Evolutionary conservation across 1,140 invertebrate genomes (phyloP), one percentile per base, ranked within the genome.

Genomic region (Propsilocerus akamusi): DNA sequence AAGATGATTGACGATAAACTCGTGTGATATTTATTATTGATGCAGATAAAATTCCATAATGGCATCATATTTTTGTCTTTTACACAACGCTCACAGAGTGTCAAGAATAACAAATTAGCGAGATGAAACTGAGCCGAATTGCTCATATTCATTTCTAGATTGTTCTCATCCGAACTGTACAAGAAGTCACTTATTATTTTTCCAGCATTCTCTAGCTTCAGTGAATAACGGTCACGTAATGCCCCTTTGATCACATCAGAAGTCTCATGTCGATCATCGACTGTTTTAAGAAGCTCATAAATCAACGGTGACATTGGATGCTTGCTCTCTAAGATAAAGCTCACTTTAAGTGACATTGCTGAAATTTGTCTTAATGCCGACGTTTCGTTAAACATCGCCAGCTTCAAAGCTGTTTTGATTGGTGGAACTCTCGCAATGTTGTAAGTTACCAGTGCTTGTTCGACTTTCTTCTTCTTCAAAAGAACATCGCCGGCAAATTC

Each of bases 401-500:
- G 73, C 63, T 83, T 82, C 17, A 83, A 68, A 12, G 83, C 76
- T 52, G 78, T 74, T 54, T 82, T 81, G 41, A 82, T 68, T 49
- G 81, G 70, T 53, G 73, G 62, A 41, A 82, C 79, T 59, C 78
- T 78, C 1, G 82, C 79, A 51, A 83, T 67, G 64, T 80, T 80
- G 61, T 83, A 86, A 2, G 85, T 69, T 51, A 77, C 67, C 52
- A 82, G 68, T 1, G 83, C 81, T 58, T 74, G 74, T 37, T 74
- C 68, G 56, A 79, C 78, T 49, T 76, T 70, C 30, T 75, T 72
- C 48, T 75, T 72, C 4, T 71, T 66, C 47, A 87, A 64, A 54
- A 81, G 68, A 56, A 77, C 69, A 64, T 86, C 82, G 20, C 81
- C 83, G 22, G 80, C 80, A 57, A 71, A 68, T 68, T 86, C 83